Evolutionary conservation across 1,140 invertebrate genomes (phyloP), one percentile per base, ranked within the genome.

Genomic region (Cylas formicarius): DNA sequence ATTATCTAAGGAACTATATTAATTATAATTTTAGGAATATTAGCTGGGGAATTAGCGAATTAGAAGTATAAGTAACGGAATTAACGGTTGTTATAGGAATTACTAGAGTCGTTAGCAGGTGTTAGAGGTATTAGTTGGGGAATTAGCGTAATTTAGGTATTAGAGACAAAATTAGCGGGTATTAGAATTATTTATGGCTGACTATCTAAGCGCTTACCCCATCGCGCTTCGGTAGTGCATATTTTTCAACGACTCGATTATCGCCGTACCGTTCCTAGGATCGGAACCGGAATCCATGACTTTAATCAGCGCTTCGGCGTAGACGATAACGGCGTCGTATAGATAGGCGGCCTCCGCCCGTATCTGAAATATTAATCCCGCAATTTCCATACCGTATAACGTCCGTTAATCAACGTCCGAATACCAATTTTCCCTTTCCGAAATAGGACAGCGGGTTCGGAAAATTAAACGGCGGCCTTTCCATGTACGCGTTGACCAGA

Each of bases 321-420:
- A 93, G 19, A 92, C 72, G 67, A 84, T 81, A 31, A 92, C 84
- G 2, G 89, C 85, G 62, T 93, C 89, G 62, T 91, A 91, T n/a
- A 93, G 72, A 73, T 90, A 92, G 4, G 88, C 87, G 10, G 88
- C 89, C 64, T 91, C 87, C 6, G 86, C 82, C 44, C 81, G 77
- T 53, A 89, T 86, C 86, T 90, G 63, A 21, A 66, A 67, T 59
- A 57, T 54, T 62, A n/a, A n/a, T n/a, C n/a, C n/a, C 21, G 16
- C 27, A 19, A 39, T 29, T 13, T n/a, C 38, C 11, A 5, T 10
- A 36, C 18, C 18, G 6, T 13, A 13, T 28, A 4, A 39, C 11
- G 16, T 28, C 16, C 27, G 2, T 11, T 28, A 28, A 2, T 5
- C n/a, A n/a, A n/a, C n/a, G 32, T 21, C 24, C 37, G 29, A 71